Evolutionary conservation across 2,113 vertebrate species (phyloP).

Genomic region (Carassius gibelio): DNA sequence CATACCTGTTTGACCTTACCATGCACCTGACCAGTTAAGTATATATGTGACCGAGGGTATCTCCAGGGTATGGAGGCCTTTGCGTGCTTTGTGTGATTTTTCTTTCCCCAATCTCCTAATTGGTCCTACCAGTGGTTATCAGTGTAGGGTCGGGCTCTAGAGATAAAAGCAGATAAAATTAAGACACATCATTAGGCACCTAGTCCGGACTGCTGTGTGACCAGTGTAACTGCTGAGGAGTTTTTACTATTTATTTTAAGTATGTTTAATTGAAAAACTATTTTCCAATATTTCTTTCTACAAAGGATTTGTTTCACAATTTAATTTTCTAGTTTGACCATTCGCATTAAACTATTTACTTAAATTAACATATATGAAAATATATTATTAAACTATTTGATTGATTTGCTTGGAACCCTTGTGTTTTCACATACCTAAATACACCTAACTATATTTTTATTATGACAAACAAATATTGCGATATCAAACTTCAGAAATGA

Average conservation of each 20-base stretch:
- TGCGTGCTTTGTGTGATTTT: constrained; percentile 42
- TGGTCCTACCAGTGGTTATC: constrained; percentile 48
- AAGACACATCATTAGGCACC: constrained; percentile 40
- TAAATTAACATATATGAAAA: background rate
- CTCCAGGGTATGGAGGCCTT: constrained; percentile 48
- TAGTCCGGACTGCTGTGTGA: background rate
- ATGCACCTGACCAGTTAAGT: constrained; percentile 54
- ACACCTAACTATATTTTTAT: background rate
- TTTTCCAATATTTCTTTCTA: too few species aligned
- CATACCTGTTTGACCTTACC: constrained; percentile 48
- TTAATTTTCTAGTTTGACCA: background rate
- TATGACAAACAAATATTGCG: constrained; percentile 26
- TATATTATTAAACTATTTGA: background rate
- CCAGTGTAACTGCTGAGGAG: background rate
- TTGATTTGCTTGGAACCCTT: background rate
- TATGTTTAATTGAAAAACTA: background rate
- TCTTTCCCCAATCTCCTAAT: constrained; percentile 58
- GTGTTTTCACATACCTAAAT: background rate
- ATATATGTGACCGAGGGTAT: constrained; percentile 51
- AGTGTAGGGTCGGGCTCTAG: constrained; percentile 47
- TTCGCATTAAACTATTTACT: background rate
- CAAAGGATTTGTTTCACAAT: background rate
- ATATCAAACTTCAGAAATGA: constrained; percentile 42
- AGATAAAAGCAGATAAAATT: constrained; percentile 52
- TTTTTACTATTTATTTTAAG: background rate